These are phyloP conservation scores for Dissostichus mawsoni DNA, from an alignment of 2,113 vertebrate species.

Conservation along the genomic window DNA sequence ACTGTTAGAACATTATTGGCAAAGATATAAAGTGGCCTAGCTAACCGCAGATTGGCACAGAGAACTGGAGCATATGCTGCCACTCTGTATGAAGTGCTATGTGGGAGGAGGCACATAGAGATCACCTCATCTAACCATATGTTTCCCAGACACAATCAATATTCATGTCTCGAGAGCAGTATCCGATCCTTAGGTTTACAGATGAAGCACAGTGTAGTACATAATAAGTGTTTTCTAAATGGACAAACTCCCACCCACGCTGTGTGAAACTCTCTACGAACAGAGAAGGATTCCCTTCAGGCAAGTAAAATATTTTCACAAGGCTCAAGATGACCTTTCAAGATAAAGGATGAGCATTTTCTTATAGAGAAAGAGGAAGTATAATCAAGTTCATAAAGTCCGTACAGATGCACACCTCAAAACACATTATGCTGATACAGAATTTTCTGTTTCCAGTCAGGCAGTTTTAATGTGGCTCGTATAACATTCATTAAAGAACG, in stretches of 20 bases:
- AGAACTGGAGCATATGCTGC: slow-evolving; percentile 18
- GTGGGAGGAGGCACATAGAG: slow-evolving; percentile 43
- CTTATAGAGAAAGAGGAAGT: slow-evolving; percentile 21
- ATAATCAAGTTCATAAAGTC: background rate
- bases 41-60: slow-evolving; percentile 23
- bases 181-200: slow-evolving; percentile 35
- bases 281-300: slow-evolving; percentile 40
- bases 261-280: slow-evolving; percentile 43
- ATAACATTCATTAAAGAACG: slow-evolving; percentile 32
- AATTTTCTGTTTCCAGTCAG: slow-evolving; percentile 22
- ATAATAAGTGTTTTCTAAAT: slow-evolving; percentile 41
- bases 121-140: slow-evolving; percentile 38
- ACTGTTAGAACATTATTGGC: slow-evolving; percentile 31
- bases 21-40: slow-evolving; percentile 16
- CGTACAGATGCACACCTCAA: slow-evolving; percentile 5
- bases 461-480: slow-evolving; percentile 8
- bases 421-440: slow-evolving; percentile 5
- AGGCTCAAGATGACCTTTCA: slow-evolving; percentile 41
- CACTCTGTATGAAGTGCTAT: slow-evolving; percentile 34
- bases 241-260: slow-evolving; percentile 43
- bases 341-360: slow-evolving; percentile 39
- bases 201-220: slow-evolving; percentile 23
- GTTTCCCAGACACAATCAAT: slow-evolving; percentile 66
- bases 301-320: slow-evolving; percentile 51
- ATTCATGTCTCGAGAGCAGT: slow-evolving; percentile 34